A percentile compares a stretch with the other conserved stretches of the same genome.
These are phyloP conservation scores for Tenthredo livida DNA, from an alignment of 2,888 invertebrate species.

Conservation along the genomic window DNA sequence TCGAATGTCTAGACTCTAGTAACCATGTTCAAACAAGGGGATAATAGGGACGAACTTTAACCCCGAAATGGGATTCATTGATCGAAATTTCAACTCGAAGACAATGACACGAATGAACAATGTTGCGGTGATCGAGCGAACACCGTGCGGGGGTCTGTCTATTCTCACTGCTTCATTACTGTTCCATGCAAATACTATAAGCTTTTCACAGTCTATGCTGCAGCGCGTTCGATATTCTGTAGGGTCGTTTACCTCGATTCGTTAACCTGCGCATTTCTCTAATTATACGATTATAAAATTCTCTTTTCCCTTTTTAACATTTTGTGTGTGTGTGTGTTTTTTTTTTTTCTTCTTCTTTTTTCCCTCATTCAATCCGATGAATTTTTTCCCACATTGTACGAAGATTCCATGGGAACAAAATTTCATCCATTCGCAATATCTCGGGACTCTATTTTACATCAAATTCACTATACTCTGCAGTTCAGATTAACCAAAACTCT, in stretches of 20 bases:
- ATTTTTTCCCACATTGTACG: neutral
- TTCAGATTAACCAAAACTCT: neutral
- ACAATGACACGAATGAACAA: conserved; percentile 41
- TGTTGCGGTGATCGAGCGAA: conserved; percentile 46
- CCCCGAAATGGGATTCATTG: conserved; percentile 44
- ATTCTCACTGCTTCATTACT: conserved; percentile 37
- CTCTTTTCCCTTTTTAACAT: neutral
- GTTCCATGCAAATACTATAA: conserved; percentile 47
- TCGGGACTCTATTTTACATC: neutral
- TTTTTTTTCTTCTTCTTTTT: neutral
- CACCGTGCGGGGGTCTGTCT: conserved; percentile 16
- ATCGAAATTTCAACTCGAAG: conserved; percentile 38
- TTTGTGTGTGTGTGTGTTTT: neutral
- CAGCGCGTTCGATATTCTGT: neutral
- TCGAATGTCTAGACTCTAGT: conserved; percentile 17
- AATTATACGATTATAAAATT: conserved; percentile 7
- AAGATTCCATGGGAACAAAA: neutral
- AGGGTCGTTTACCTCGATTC: conserved; percentile 30
- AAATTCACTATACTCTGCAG: neutral
- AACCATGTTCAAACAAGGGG: conserved; percentile 3
- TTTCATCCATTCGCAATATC: neutral
- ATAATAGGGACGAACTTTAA: conserved; percentile 24
- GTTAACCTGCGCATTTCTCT: neutral
- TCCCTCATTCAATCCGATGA: neutral
- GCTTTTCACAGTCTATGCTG: neutral